Base-by-base conservation (phyloP, 2,113 vertebrate species). In the Dipodomys ordii region DNA sequence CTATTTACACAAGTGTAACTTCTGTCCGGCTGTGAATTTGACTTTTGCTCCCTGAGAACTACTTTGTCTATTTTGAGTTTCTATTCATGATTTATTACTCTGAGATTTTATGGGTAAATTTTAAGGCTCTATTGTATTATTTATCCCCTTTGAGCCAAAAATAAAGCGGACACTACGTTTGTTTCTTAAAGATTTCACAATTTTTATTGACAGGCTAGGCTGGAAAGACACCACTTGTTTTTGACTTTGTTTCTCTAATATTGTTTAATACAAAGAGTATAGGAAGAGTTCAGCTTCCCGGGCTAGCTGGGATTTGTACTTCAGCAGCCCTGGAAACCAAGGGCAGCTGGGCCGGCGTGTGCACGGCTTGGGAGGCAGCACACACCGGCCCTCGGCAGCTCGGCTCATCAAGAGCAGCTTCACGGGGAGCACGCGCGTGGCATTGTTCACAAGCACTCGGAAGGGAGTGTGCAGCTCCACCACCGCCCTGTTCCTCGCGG, bases 1-100 rank as follows among this genome's bases (percentile, higher is more conserved):
- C 27, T 71, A 53, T 35, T 74, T 83, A 30, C 64, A 6, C 3
- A 18, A 68, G 77, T 92, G 83, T 93, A 85, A 73, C n/a, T 77
- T 90, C 65, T 83, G 7, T 90, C 30, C 78, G 86, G 23, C 28
- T 90, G 67, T 79, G 8, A 7, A n/a, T 53, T 80, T 39, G 30
- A 90, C 25, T 76, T 92, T 92, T 90, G 27, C 7, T 87, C 18
- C 46, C 32, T 18, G 73, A 91, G 57, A 80, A 89, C 22, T 57
- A 57, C 53, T 57, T 57, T 83, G 87, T 83, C 32, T 85, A 88
- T 72, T 87, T 93, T 92, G 27, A 81, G 23, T 74, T 94, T 84
- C 10, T 12, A 19, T 90, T 20, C 25, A 23, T 39, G 44, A 87
- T 94, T 88, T 64, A 60, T 74, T 91, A 86, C 39, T 83, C 23